Conservation (phyloP, 2,797 vertebrate genomes). For the Paguma larvata region DNA sequence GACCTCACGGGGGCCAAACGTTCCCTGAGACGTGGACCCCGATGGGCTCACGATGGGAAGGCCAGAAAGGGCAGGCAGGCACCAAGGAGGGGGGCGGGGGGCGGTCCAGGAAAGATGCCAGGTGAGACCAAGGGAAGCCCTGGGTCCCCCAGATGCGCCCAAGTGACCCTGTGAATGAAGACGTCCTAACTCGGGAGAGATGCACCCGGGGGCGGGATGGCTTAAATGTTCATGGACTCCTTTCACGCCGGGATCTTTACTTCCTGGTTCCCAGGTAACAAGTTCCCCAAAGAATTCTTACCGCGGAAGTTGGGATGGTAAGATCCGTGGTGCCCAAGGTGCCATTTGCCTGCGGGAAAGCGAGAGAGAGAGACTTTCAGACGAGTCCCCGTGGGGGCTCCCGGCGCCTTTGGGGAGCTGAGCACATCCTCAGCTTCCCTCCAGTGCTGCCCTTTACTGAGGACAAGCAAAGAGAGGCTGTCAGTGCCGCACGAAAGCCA, state of each 20-base stretch:
- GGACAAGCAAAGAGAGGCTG: neutral
- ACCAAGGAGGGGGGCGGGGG: neutral
- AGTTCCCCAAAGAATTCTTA: constrained; percentile 84
- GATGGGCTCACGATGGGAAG: accelerated
- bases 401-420: neutral
- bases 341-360: constrained; percentile 95
- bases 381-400: neutral
- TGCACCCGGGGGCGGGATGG: neutral
- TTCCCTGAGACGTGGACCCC: neutral
- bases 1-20: accelerated
- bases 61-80: neutral
- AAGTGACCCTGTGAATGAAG: neutral
- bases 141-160: neutral
- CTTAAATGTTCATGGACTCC: neutral
- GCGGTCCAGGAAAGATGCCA: neutral
- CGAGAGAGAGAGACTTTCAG: constrained; percentile 71
- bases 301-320: constrained; percentile 94
- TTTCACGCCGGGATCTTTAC: neutral
- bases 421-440: too few relatives aligned
- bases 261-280: constrained; percentile 35
- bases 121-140: neutral
- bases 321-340: constrained; percentile 94
- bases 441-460: neutral
- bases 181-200: neutral
- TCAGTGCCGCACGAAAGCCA: accelerated